Evolutionary conservation across 1,140 invertebrate species (phyloP).

Genomic region (Saxidomus purpurata): DNA sequence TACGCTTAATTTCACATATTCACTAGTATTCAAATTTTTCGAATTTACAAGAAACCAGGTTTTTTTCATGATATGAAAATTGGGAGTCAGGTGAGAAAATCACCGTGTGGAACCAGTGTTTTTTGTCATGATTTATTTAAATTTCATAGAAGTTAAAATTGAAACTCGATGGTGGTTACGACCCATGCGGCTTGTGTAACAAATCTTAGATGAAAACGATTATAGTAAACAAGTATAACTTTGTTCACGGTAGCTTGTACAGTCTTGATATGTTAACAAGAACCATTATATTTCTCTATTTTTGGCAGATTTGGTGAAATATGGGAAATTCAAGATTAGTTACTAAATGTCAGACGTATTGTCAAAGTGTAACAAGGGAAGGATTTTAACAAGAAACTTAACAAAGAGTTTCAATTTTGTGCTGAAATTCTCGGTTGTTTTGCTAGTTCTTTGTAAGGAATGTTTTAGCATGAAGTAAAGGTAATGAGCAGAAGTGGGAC

Average conservation of each 20-base stretch:
- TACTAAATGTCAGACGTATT: too few relatives aligned
- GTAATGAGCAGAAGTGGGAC: too few relatives aligned
- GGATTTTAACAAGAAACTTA: too few relatives aligned
- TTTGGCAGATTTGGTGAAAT: background rate
- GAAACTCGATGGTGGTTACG: background rate
- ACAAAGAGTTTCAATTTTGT: too few relatives aligned
- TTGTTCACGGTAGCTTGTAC: constrained; percentile 18
- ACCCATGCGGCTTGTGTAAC: constrained; percentile 20
- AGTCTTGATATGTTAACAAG: constrained; percentile 10
- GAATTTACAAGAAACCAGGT: background rate
- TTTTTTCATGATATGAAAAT: background rate
- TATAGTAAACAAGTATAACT: background rate
- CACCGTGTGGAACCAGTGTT: background rate
- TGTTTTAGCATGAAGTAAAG: too few relatives aligned
- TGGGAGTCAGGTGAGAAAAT: background rate
- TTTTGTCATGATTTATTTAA: constrained; percentile 30
- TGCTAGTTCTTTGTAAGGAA: too few relatives aligned
- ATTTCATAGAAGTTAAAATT: constrained; percentile 11
- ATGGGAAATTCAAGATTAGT: background rate
- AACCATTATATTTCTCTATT: background rate
- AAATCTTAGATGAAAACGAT: constrained; percentile 18
- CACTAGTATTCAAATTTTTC: background rate
- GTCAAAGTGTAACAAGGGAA: too few relatives aligned
- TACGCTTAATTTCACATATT: constrained; percentile 2
- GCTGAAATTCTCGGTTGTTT: too few relatives aligned